phyloP scores from a whole-genome alignment of 2,113 vertebrate genomes.

The Isichthys henryi region DNA sequence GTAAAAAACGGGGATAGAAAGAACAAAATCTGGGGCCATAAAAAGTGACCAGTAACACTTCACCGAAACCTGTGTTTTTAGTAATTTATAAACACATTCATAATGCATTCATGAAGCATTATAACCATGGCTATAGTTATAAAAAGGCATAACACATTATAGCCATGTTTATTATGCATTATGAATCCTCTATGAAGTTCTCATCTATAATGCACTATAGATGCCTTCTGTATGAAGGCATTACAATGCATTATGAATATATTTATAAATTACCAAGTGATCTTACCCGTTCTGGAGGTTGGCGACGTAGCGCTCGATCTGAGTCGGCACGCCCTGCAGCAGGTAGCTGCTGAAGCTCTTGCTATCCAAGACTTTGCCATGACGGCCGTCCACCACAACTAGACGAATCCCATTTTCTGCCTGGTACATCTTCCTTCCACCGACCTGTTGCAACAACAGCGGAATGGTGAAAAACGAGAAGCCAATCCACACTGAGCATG shows the following conservation, averaged over 20 bases:
- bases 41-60: background rate
- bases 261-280: background rate
- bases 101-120: too few relatives aligned
- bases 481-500: background rate
- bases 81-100: too few relatives aligned
- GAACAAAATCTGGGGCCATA: background rate
- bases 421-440: slow-evolving; percentile 67
- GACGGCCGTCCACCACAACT: slow-evolving; percentile 71
- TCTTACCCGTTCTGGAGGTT: slow-evolving; percentile 74
- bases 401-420: slow-evolving; percentile 79
- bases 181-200: too few relatives aligned
- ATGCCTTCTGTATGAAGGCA: too few relatives aligned
- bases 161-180: too few relatives aligned
- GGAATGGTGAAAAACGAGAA: background rate
- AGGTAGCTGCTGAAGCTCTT: slow-evolving; percentile 68
- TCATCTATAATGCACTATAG: too few relatives aligned
- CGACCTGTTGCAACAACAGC: slow-evolving; percentile 62
- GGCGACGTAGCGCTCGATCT: slow-evolving; percentile 73
- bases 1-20: background rate
- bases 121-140: too few relatives aligned
- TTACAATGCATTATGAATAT: too few relatives aligned
- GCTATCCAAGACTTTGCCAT: slow-evolving; percentile 68
- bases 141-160: too few relatives aligned
- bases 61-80: too few relatives aligned
- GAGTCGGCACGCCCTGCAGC: slow-evolving; percentile 79